phyloP scores from a whole-genome alignment of 2,113 vertebrate species.

The Andinoacara biseriatus region DNA sequence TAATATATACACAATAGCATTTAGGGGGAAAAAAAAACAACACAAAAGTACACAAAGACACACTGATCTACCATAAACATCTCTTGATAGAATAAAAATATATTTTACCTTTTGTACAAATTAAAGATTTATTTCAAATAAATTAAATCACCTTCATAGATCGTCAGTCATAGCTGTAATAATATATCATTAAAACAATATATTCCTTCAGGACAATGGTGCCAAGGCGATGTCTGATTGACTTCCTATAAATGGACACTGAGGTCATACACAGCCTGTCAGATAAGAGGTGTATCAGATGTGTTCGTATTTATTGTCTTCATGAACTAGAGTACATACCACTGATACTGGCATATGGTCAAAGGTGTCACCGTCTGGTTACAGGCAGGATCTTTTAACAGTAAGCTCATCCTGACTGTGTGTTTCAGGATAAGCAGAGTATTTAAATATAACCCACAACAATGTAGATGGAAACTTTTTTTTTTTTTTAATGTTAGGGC shows the following conservation, averaged over 20 bases:
- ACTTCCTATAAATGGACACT: conserved; percentile 66
- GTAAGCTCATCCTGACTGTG: conserved; percentile 31
- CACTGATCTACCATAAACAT: conserved; percentile 69
- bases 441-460: conserved; percentile 21
- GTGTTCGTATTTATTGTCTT: conserved; percentile 35
- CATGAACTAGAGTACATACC: conserved; percentile 22
- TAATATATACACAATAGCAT: conserved; percentile 49
- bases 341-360: conserved; percentile 26
- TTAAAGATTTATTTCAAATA: conserved; percentile 84
- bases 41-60: conserved; percentile 61
- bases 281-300: conserved; percentile 52
- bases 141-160: conserved; percentile 83
- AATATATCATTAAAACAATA: conserved; percentile 75
- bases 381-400: conserved; percentile 25
- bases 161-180: conserved; percentile 75
- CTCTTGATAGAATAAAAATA: conserved; percentile 79
- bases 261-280: conserved; percentile 52
- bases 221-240: conserved; percentile 72
- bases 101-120: conserved; percentile 81
- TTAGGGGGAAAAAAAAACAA: conserved; percentile 60
- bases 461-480: conserved; percentile 3
- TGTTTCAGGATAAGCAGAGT: conserved; percentile 39
- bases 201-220: conserved; percentile 67
- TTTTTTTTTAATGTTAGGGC: conserved; percentile 34
- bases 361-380: conserved; percentile 19